Percentiles rank a stretch among this genome's conserved stretches.
Conservation (phyloP, 2,888 invertebrate genomes). For the Cataglyphis altisquamis region DNA sequence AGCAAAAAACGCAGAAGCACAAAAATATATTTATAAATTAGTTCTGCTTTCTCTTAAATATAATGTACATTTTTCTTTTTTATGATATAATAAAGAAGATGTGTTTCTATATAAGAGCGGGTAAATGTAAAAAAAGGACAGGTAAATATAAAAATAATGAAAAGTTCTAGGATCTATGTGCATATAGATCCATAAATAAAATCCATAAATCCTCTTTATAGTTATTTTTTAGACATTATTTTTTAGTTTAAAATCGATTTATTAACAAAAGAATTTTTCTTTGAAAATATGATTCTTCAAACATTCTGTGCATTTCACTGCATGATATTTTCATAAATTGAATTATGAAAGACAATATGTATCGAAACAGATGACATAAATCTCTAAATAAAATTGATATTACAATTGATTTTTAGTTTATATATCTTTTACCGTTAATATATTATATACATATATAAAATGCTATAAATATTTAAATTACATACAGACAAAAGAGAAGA, state of each 20-base stretch:
- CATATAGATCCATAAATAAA: too few species aligned
- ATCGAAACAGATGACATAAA: neutral
- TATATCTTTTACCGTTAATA: neutral
- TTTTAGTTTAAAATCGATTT: too few species aligned
- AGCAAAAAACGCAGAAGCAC: neutral
- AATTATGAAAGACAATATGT: neutral
- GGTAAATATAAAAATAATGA: too few species aligned
- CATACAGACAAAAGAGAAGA: neutral
- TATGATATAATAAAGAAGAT: too few species aligned
- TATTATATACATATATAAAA: neutral
- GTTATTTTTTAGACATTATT: too few species aligned
- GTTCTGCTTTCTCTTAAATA: neutral
- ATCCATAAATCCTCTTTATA: too few species aligned
- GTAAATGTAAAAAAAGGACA: too few species aligned
- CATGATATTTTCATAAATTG: neutral
- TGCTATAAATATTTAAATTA: neutral
- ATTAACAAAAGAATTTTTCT: neutral
- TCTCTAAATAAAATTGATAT: neutral
- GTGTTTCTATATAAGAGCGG: too few species aligned
- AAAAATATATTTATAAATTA: conserved; percentile 9
- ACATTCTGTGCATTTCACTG: neutral
- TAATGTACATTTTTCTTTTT: neutral
- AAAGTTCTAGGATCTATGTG: too few species aligned
- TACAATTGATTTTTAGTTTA: neutral
- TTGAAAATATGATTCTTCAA: neutral